Conservation (phyloP, 2,113 vertebrate genomes). For the Chrysochloris asiatica region DNA sequence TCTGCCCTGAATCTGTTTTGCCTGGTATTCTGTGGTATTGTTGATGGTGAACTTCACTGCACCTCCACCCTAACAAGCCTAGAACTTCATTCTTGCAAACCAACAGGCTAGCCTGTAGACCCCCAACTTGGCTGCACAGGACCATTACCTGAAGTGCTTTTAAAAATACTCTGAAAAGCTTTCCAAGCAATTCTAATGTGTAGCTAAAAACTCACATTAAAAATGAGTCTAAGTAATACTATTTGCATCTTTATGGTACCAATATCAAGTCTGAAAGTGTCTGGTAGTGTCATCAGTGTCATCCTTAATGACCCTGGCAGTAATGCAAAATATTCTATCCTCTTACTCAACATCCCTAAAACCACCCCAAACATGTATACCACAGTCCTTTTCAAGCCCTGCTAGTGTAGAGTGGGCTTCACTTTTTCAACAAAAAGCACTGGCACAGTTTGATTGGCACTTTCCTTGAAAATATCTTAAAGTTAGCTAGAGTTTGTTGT, state of each 20-base stretch:
- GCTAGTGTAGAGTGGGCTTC: background rate
- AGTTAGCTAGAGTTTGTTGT: too few relatives aligned
- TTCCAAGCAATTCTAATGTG: background rate
- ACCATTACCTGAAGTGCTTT: background rate
- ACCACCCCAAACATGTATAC: background rate
- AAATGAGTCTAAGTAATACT: background rate
- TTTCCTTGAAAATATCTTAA: background rate
- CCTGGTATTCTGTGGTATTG: too few relatives aligned
- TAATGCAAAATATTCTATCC: background rate
- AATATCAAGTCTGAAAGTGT: background rate
- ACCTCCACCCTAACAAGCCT: too few relatives aligned
- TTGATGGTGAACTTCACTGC: too few relatives aligned
- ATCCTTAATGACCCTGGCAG: background rate
- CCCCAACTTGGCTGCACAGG: background rate
- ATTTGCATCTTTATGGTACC: background rate
- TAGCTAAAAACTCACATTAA: slow-evolving; percentile 1
- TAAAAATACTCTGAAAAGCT: slow-evolving; percentile 15
- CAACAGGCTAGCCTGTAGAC: background rate
- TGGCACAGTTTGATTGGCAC: background rate
- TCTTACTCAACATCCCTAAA: background rate
- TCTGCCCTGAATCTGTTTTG: too few relatives aligned
- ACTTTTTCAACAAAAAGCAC: background rate
- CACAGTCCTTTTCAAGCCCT: background rate
- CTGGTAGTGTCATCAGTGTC: background rate
- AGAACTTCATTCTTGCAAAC: background rate